Evolutionary conservation across 2,113 vertebrate species (phyloP), one percentile per base, ranked within the genome.

Genomic region (Ammodytes dubius): DNA sequence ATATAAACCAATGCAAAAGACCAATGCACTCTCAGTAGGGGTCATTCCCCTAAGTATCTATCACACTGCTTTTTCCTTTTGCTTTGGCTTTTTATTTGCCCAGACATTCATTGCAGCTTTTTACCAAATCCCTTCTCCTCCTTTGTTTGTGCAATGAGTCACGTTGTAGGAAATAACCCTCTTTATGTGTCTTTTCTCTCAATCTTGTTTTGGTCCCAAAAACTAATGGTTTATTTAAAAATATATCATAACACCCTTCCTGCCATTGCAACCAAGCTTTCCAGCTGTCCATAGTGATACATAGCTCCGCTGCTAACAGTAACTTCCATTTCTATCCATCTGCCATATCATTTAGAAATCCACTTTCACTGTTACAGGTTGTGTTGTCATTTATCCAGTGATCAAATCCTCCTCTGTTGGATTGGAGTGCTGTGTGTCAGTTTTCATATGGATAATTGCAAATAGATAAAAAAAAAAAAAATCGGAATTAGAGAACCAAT

Each of bases 391-490:
- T 73, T 64, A 67, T 50, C 52, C 46, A 43, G 49, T 53, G 13
- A 13, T 50, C 61, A 54, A 27, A 35, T 74, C 81, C 53, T 61
- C 43, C 10, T 0, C 67, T 84, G 27, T 40, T 35, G 53, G 81
- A 68, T 91, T 85, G 89, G 82, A 85, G 82, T 35, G 52, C 78
- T 66, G 73, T 71, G 70, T 54, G 70, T 81, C 73, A 58, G 19
- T 72, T 49, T 70, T 46, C 0, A 43, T 35, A 46, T 6, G 3
- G 12, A 57, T 72, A 1, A 56, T 42, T 35, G 59, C 14, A 15
- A 27, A 19, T 19, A 6, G 9, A 37, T 57, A 15, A 27, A 0
- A 27, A 53, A 52, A 50, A 3, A 7, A 50, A 4, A 37, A 58
- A 4, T 42, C 9, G 27, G 27, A 27, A 37, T 1, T 54, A 2